Base-by-base conservation (phyloP, 2,113 vertebrate genomes). In the Eurypyga helias region DNA sequence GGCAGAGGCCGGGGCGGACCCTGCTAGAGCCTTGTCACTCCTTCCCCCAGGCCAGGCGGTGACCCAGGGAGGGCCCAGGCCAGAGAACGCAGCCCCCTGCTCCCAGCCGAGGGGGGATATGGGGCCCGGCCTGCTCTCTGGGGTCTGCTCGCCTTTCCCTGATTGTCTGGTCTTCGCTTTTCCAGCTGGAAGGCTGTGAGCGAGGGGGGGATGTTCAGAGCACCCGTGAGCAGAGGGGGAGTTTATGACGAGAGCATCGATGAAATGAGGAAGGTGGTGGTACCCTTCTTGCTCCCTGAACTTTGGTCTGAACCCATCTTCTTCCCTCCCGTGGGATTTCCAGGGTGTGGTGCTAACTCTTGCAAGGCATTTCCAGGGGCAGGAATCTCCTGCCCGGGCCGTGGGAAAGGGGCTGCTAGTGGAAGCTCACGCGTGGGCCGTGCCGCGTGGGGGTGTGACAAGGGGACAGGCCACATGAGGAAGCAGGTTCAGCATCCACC, bases 81-180 rank as follows among this genome's bases (percentile, higher is more conserved):
- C 0, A 1, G 43, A 0, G 9, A 58, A 6, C 0, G 3, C 52
- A 49, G 45, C 46, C 51, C 43, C 36, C 7, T 10, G 62, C 31
- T 60, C 55, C 31, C 25, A 51, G 46, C 36, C 17, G 9, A 2
- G 29, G 2, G 11, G 54, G 31, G 31, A 9, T 10, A 2, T 0
- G 11, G 17, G 49, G 10, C 41, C 13, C 2, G 3, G 55, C 3
- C 23, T 4, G 3, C 23, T 62, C 41, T 7, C 5, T 8, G 8
- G 29, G 8, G 4, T n/a, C 34, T 31, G 21, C 43, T 81, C 2
- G 0, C 26, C 19, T 11, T n/a, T 15, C 55, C 65, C 36, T 12
- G 41, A 41, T 12, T 41, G 41, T 41, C 41, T 41, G 41, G 41
- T 41, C 41, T 41, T 41, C 12, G 41, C 41, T 41, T 41, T 41